Evolutionary conservation across 2,888 invertebrate genomes (phyloP).

Genomic region (Yponomeuta evonymella): DNA sequence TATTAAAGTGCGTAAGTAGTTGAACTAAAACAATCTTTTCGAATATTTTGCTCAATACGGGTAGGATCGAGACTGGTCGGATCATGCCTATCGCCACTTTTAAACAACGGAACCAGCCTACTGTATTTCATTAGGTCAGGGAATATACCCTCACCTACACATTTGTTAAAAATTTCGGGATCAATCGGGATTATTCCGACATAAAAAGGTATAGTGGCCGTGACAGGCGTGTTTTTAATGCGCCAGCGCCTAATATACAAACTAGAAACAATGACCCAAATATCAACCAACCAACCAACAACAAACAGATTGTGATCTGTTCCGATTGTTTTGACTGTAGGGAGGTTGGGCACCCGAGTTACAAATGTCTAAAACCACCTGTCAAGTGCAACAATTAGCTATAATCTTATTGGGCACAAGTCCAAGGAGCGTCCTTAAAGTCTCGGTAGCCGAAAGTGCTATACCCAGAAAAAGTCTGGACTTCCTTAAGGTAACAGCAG

Average conservation of each 20-base stretch:
- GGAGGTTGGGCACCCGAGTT: slow-evolving; percentile 1
- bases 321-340: slow-evolving; percentile 4
- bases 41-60: no score
- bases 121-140: no score
- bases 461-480: no score
- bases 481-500: no score
- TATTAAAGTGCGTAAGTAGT: slow-evolving; percentile 23
- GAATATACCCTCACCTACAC: no score
- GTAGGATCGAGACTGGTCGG: no score
- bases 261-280: background rate
- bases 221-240: background rate
- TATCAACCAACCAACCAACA: no score
- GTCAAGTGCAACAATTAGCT: background rate
- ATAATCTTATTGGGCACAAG: slow-evolving; percentile 20
- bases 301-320: background rate
- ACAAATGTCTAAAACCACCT: background rate
- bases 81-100: no score
- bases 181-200: background rate
- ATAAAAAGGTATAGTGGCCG: background rate
- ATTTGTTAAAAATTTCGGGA: slow-evolving; percentile 14
- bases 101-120: no score
- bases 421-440: slow-evolving; percentile 21
- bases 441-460: no score
- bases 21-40: slow-evolving; percentile 19
- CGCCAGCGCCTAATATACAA: no score